phyloP scores from a whole-genome alignment of 2,797 vertebrate genomes.

The Bradypodion pumilum region DNA sequence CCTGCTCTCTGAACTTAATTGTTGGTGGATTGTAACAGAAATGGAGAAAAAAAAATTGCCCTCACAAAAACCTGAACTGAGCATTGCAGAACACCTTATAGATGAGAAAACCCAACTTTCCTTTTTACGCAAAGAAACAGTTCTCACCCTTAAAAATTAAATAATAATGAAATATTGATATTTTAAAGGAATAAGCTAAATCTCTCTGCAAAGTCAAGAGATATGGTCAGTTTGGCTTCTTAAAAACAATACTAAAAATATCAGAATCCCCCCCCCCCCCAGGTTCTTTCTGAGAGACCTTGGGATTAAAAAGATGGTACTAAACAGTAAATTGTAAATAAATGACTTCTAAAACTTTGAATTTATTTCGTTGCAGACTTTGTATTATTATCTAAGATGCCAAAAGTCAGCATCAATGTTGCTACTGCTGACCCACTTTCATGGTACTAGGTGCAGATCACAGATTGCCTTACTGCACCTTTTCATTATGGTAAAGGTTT shows the following conservation, averaged over 20 bases:
- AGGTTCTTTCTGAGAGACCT: background rate
- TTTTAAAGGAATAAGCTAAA: background rate
- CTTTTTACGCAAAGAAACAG: background rate
- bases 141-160: too few species aligned
- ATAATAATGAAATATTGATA: too few species aligned
- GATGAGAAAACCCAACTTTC: too few species aligned
- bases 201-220: background rate
- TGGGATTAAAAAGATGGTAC: background rate
- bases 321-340: too few species aligned
- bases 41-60: too few species aligned
- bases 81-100: too few species aligned
- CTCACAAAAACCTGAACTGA: too few species aligned
- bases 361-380: background rate
- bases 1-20: background rate
- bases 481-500: slow-evolving; percentile 42
- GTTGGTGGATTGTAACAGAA: too few species aligned
- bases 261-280: background rate
- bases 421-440: slow-evolving; percentile 16
- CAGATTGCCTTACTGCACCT: background rate
- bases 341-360: background rate
- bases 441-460: slow-evolving; percentile 40
- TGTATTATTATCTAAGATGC: background rate
- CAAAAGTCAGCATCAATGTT: slow-evolving; percentile 12
- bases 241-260: background rate
- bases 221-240: background rate